A percentile compares a stretch with the other conserved stretches of the same genome.
phyloP scores from a whole-genome alignment of 2,888 invertebrate genomes.

The Troides oblongomaculatus region DNA sequence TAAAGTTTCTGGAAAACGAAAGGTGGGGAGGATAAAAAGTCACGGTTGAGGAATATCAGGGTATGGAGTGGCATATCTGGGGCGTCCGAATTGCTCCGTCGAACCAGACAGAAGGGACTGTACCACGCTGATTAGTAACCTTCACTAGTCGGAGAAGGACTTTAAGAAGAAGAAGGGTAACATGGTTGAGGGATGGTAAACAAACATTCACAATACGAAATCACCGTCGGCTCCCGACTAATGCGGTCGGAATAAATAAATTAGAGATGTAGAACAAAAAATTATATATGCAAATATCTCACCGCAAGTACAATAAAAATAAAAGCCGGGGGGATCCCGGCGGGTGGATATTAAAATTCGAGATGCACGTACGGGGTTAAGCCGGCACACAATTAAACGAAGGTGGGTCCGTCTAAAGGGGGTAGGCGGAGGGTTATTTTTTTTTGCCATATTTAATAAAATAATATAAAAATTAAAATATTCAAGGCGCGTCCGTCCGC shows the following conservation, averaged over 20 bases:
- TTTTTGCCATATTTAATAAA: slow-evolving; percentile 69
- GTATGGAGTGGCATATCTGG: too few relatives aligned
- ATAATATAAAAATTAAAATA: slow-evolving; percentile 72
- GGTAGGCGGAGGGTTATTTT: slow-evolving; percentile 37
- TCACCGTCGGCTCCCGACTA: slow-evolving; percentile 21
- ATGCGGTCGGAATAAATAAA: slow-evolving; percentile 39
- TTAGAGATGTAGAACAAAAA: slow-evolving; percentile 39
- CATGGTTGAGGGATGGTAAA: not conserved
- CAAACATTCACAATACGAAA: slow-evolving; percentile 5
- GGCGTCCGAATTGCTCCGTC: too few relatives aligned
- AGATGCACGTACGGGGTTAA: slow-evolving; percentile 50
- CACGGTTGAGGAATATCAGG: too few relatives aligned
- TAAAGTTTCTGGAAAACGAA: too few relatives aligned
- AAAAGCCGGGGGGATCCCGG: slow-evolving; percentile 53
- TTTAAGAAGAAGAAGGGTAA: not conserved
- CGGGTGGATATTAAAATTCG: slow-evolving; percentile 68
- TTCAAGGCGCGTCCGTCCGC: slow-evolving; percentile 66
- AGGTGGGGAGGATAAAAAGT: too few relatives aligned
- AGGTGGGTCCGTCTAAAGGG: slow-evolving; percentile 56
- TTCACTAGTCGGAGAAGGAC: too few relatives aligned
- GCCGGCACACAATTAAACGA: slow-evolving; percentile 45
- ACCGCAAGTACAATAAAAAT: slow-evolving; percentile 67
- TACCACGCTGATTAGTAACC: too few relatives aligned
- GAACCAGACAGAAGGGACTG: too few relatives aligned
- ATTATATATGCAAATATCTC: slow-evolving; percentile 53